Percentiles rank a stretch among this genome's conserved stretches.
phyloP scores from a whole-genome alignment of 2,888 invertebrate species.

The Aphidoletes aphidimyza region DNA sequence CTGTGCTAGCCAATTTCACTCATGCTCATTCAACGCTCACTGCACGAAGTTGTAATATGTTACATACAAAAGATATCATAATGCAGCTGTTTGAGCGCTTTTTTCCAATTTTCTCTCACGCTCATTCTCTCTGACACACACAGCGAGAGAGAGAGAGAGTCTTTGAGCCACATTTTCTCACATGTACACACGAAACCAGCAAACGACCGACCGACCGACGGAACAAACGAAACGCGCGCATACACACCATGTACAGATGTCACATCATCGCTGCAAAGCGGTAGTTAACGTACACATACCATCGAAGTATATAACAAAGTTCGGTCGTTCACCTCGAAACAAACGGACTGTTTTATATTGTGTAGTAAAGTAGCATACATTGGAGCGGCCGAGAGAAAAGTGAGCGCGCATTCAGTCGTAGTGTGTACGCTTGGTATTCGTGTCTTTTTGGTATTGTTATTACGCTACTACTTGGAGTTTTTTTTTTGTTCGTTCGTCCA shows the following conservation, averaged over 20 bases:
- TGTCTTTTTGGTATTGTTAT: conserved; percentile 8
- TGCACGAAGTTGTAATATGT: not conserved
- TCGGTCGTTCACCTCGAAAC: conserved; percentile 53
- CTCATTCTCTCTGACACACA: not conserved
- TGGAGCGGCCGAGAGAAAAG: conserved; percentile 3
- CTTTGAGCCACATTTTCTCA: not conserved
- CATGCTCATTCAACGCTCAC: too few relatives aligned
- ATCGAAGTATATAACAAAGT: conserved; percentile 42
- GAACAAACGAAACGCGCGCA: conserved; percentile 3
- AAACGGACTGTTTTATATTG: conserved; percentile 44
- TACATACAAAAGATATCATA: not conserved
- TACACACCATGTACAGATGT: conserved; percentile 35
- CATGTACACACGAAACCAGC: not conserved
- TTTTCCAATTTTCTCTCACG: not conserved
- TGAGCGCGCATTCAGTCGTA: conserved; percentile 47
- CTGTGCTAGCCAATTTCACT: too few relatives aligned
- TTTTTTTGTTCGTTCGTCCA: not conserved
- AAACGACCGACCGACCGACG: too few relatives aligned
- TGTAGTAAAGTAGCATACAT: conserved; percentile 21
- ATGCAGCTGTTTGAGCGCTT: conserved; percentile 42
- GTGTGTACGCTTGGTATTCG: conserved; percentile 43
- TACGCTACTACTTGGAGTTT: not conserved
- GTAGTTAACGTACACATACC: conserved; percentile 50
- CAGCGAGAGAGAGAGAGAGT: too few relatives aligned
- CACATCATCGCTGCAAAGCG: conserved; percentile 52